Percentiles rank a stretch among this genome's conserved stretches.
phyloP scores from a whole-genome alignment of 2,888 invertebrate genomes.

The Tholera decimalis region DNA sequence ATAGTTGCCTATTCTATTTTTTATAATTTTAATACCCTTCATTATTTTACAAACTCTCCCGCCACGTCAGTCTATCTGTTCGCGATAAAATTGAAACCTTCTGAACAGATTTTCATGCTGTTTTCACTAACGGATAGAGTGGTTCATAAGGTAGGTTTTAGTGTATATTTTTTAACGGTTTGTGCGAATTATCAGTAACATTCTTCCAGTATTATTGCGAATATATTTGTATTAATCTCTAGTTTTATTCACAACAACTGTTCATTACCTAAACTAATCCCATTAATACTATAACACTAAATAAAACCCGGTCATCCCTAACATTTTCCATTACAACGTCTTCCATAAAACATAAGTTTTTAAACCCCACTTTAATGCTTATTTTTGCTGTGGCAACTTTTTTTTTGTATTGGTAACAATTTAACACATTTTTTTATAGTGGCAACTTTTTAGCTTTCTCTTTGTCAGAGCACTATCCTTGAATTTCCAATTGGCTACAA shows the following conservation, averaged over 20 bases:
- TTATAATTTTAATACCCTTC: too few relatives aligned
- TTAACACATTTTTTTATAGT: constrained; percentile 26
- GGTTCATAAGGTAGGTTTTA: too few relatives aligned
- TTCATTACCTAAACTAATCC: constrained; percentile 60
- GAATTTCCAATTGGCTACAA: background rate
- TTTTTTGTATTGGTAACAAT: constrained; percentile 33
- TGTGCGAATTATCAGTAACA: too few relatives aligned
- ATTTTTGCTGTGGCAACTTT: constrained; percentile 40
- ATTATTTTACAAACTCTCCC: too few relatives aligned
- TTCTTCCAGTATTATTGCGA: constrained; percentile 3
- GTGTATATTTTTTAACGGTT: too few relatives aligned
- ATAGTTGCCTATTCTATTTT: too few relatives aligned
- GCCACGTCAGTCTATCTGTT: too few relatives aligned
- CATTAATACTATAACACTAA: constrained; percentile 10
- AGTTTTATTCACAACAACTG: constrained; percentile 29
- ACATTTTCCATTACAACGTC: constrained; percentile 61
- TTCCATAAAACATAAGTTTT: constrained; percentile 65
- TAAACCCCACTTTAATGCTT: constrained; percentile 10
- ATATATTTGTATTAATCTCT: constrained; percentile 5
- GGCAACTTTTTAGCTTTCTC: constrained; percentile 27
- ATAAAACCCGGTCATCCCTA: constrained; percentile 34
- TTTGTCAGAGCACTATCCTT: background rate
- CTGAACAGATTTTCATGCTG: too few relatives aligned
- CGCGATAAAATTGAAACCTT: too few relatives aligned
- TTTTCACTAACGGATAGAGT: too few relatives aligned